phyloP scores from a whole-genome alignment of 2,113 vertebrate genomes.

The Eonycteris spelaea region DNA sequence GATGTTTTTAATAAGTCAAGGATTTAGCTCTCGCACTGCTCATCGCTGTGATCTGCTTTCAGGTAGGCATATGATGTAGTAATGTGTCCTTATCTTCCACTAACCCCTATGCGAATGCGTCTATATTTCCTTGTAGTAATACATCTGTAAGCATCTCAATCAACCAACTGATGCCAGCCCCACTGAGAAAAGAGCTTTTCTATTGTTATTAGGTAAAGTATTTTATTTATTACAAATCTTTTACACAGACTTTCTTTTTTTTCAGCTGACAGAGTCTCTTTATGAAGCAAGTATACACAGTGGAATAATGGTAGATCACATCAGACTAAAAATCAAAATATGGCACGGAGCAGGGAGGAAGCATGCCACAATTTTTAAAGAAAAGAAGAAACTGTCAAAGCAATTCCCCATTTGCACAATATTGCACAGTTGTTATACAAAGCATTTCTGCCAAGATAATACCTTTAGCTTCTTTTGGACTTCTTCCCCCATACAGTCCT shows the following conservation, averaged over 20 bases:
- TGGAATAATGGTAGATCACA: conserved; percentile 52
- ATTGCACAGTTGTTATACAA: conserved; percentile 34
- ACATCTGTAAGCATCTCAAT: neutral
- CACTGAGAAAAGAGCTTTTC: neutral
- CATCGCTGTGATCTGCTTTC: neutral
- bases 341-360: neutral
- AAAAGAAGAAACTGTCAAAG: conserved; percentile 17
- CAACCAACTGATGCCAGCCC: neutral
- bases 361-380: conserved; percentile 30
- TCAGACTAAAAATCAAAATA: neutral
- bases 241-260: neutral
- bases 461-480: neutral
- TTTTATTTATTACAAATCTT: conserved; percentile 38
- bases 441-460: neutral
- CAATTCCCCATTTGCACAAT: neutral
- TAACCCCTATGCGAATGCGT: neutral
- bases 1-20: conserved; percentile 25
- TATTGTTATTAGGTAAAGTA: conserved; percentile 43
- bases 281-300: neutral
- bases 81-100: neutral
- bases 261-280: neutral
- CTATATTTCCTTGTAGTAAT: neutral
- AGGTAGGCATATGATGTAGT: neutral
- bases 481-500: neutral
- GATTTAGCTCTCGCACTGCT: neutral